Conservation (phyloP, 2,888 invertebrate genomes). For the Trachelus troglodyta region DNA sequence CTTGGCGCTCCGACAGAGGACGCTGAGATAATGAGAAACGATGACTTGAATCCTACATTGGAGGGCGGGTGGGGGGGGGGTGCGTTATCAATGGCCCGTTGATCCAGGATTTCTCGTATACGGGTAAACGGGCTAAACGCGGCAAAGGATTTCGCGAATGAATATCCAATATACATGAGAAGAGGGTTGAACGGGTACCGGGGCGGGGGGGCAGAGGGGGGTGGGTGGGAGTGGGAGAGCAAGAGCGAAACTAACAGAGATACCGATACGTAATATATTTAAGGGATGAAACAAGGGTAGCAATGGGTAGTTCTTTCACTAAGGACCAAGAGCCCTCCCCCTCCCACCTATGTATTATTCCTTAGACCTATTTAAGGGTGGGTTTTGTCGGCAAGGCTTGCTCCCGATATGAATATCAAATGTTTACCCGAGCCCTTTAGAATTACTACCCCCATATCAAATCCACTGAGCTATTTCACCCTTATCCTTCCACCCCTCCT, state of each 20-base stretch:
- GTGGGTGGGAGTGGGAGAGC: neutral
- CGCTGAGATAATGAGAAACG: neutral
- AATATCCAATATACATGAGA: neutral
- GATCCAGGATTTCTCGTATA: too few relatives aligned
- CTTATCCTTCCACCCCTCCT: too few relatives aligned
- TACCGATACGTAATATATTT: neutral
- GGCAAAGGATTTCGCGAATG: too few relatives aligned
- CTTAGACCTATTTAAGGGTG: neutral
- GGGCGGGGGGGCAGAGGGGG: fast-evolving
- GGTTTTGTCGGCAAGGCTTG: neutral
- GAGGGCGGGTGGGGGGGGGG: too few relatives aligned
- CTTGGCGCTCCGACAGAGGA: neutral
- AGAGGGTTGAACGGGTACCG: neutral
- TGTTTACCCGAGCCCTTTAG: neutral
- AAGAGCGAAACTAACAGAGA: neutral
- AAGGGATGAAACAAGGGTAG: neutral
- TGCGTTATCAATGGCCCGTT: too few relatives aligned
- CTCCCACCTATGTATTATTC: neutral
- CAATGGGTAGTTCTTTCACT: neutral
- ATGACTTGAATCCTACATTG: too few relatives aligned
- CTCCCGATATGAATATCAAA: neutral
- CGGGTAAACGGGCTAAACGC: too few relatives aligned
- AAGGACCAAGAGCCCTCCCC: neutral
- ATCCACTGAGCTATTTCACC: neutral
- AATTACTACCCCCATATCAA: neutral